A percentile compares a stretch with the other conserved stretches of the same genome.
phyloP scores from a whole-genome alignment of 2,888 invertebrate species.

The Drosophila lacicola region DNA sequence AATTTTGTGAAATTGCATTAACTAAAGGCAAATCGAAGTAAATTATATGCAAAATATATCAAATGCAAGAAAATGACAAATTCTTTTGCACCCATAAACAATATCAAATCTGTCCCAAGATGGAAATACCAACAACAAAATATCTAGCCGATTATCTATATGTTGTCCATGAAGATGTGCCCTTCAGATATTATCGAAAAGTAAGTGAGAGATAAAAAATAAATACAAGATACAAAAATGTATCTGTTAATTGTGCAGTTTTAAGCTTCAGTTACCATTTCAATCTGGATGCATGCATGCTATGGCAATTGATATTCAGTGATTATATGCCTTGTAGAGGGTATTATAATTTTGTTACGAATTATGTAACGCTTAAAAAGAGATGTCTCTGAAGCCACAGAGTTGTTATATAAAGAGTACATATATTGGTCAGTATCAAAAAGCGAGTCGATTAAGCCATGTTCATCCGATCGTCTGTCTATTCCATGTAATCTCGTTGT shows the following conservation, averaged over 20 bases:
- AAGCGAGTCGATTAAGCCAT: no score
- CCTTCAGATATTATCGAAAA: constrained; percentile 85
- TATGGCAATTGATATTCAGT: constrained; percentile 37
- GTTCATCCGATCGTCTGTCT: no score
- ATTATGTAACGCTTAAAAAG: no score
- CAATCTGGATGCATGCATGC: constrained; percentile 49
- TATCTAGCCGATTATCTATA: constrained; percentile 85
- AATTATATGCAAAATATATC: constrained; percentile 60
- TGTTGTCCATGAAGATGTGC: constrained; percentile 85
- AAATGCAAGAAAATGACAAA: constrained; percentile 85
- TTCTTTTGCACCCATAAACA: constrained; percentile 83
- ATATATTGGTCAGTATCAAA: no score
- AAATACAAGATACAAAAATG: neutral
- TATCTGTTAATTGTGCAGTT: constrained; percentile 1
- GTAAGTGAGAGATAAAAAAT: constrained; percentile 72
- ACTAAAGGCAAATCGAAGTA: constrained; percentile 20
- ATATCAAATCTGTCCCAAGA: constrained; percentile 84
- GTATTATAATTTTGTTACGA: no score
- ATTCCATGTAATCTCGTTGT: no score
- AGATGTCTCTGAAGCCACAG: no score
- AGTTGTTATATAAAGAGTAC: no score
- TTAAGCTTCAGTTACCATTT: constrained; percentile 23
- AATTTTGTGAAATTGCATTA: constrained; percentile 10
- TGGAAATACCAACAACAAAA: constrained; percentile 85
- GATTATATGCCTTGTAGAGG: no score